These are phyloP conservation scores for Brachionus calyciflorus DNA, from an alignment of 1,140 invertebrate genomes.

Conservation along the genomic window DNA sequence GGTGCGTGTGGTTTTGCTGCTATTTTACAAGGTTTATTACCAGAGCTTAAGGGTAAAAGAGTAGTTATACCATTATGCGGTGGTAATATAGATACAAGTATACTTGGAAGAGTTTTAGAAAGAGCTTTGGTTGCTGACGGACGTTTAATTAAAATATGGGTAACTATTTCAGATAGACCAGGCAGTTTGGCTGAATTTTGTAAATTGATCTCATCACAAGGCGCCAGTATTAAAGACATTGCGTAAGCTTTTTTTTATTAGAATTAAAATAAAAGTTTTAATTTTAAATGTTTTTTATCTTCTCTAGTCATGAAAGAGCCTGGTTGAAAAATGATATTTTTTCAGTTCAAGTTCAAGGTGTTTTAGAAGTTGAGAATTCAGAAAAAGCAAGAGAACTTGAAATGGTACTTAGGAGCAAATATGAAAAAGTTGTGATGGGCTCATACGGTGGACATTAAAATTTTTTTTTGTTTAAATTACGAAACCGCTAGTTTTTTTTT, in stretches of 20 bases:
- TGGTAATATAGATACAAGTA: constrained; percentile 88
- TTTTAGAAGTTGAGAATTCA: constrained; percentile 68
- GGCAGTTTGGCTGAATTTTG: constrained; percentile 81
- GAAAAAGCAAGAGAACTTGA: constrained; percentile 71
- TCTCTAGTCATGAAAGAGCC: constrained; percentile 81
- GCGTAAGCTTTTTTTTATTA: background rate
- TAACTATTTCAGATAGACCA: constrained; percentile 78
- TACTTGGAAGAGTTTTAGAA: constrained; percentile 81
- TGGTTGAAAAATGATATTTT: constrained; percentile 85
- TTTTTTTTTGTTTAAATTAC: background rate
- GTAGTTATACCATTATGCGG: constrained; percentile 80
- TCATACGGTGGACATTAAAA: constrained; percentile 11
- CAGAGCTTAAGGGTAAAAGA: constrained; percentile 79
- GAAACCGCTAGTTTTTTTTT: too few species aligned
- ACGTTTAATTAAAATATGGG: constrained; percentile 77
- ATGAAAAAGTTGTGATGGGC: constrained; percentile 61
- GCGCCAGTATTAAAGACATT: constrained; percentile 66
- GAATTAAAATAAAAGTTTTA: background rate
- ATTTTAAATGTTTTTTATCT: constrained; percentile 47
- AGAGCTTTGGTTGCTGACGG: constrained; percentile 82
- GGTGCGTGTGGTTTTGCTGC: constrained; percentile 82
- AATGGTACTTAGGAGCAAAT: constrained; percentile 65
- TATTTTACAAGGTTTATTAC: constrained; percentile 75
- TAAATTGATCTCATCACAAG: constrained; percentile 70
- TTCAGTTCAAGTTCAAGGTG: constrained; percentile 61